Base-by-base conservation (phyloP, 2,888 invertebrate genomes). In the Antitype chi region DNA sequence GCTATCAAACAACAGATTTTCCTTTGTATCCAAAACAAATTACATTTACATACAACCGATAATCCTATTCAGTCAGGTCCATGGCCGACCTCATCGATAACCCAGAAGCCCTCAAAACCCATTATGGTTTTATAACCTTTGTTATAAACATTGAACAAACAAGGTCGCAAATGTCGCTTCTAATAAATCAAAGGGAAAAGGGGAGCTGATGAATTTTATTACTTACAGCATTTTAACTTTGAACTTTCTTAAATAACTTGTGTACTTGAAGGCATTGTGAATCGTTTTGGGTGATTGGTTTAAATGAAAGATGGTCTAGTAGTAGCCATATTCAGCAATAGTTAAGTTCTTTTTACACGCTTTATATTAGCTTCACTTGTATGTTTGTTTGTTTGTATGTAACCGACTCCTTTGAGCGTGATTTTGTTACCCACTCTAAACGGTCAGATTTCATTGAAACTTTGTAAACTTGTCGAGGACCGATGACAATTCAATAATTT, bases 161-260 rank as follows among this genome's bases (percentile, higher is more conserved):
- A 90, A 89, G 89, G 89, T 89, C 91, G 80, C 87, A 87, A 87
- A 87, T 89, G 91, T 91, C 91, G 88, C 84, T 88, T 84, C 74
- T 90, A 91, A 94, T 94, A 93, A 93, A 94, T 94, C 93, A 93
- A 90, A 92, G 81, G 66, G 74, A 81, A 87, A 85, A 70, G 81
- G 84, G 78, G 77, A 81, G 84, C 84, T 87, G 88, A 90, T 90
- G 90, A 89, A 93, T 92, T 91, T 91, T 91, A 92, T 91, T 90
- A 91, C 81, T 91, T 89, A 90, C 81, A 70, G 81, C 74, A 87
- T 89, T 90, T 90, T 89, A 90, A 88, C 89, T 92, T 91, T 89
- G 88, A 90, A 92, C 43, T 91, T 91, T 91, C 91, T 91, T 87
- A 88, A 89, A 90, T 89, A 91, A 92, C 87, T 93, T 94, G 92